Percentiles rank a stretch among this genome's conserved stretches.
These are phyloP conservation scores for Caenorhabditis sp. DNA, from an alignment of 2,888 invertebrate species.

Conservation along the genomic window DNA sequence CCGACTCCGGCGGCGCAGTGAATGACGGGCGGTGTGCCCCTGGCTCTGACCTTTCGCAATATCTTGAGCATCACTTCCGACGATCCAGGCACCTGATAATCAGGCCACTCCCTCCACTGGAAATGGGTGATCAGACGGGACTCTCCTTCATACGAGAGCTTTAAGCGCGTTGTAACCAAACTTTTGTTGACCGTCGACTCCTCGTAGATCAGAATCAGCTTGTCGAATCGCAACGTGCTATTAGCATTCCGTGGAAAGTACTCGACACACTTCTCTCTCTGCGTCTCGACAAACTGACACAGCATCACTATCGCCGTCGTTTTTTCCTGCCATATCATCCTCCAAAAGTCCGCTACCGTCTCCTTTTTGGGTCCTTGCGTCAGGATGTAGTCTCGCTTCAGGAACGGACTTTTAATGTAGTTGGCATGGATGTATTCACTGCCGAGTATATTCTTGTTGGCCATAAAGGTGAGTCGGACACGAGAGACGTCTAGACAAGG, in stretches of 20 bases:
- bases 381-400: slow-evolving; percentile 63
- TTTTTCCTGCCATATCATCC: slow-evolving; percentile 70
- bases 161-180: slow-evolving; percentile 47
- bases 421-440: slow-evolving; percentile 67
- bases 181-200: slow-evolving; percentile 41
- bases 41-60: slow-evolving; percentile 40
- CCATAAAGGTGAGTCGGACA: slow-evolving; percentile 50
- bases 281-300: slow-evolving; percentile 59
- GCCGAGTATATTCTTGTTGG: slow-evolving; percentile 18
- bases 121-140: slow-evolving; percentile 51
- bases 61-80: slow-evolving; percentile 56
- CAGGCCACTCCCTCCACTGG: slow-evolving; percentile 65
- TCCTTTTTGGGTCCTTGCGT: slow-evolving; percentile 65
- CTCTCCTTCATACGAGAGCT: slow-evolving; percentile 34
- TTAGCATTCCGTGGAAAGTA: slow-evolving; percentile 61
- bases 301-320: slow-evolving; percentile 62
- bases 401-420: slow-evolving; percentile 46
- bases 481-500: slow-evolving; percentile 62
- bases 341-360: slow-evolving; percentile 65
- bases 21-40: slow-evolving; percentile 50
- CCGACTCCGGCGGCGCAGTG: slow-evolving; percentile 68
- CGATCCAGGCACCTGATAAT: slow-evolving; percentile 62
- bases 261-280: slow-evolving; percentile 61
- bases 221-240: slow-evolving; percentile 36
- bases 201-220: slow-evolving; percentile 28